These are phyloP conservation scores for Mizuhopecten yessoensis DNA, from an alignment of 1,140 invertebrate species.

Conservation along the genomic window DNA sequence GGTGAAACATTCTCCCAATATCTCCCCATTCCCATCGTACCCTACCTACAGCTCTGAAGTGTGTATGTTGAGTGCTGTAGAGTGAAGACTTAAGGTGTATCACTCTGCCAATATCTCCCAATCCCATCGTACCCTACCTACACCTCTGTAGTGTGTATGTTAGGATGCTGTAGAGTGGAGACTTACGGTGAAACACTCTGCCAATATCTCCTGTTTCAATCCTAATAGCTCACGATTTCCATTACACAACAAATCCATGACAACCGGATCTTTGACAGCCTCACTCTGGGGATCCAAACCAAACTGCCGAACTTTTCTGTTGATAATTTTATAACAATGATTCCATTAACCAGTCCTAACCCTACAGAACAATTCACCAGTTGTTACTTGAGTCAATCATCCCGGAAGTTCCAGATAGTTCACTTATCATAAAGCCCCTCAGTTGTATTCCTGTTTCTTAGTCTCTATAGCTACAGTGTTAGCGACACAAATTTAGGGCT, in stretches of 20 bases:
- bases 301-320: neutral
- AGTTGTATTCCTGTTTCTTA: neutral
- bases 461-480: neutral
- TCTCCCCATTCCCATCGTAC: too few species aligned
- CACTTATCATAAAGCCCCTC: neutral
- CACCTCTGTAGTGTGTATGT: too few species aligned
- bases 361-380: neutral
- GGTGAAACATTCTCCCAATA: too few species aligned
- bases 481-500: neutral
- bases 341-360: neutral
- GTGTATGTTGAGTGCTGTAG: too few species aligned
- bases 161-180: too few species aligned
- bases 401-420: neutral
- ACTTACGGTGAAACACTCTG: neutral
- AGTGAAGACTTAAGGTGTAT: too few species aligned
- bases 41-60: too few species aligned
- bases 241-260: neutral
- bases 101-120: too few species aligned
- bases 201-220: neutral
- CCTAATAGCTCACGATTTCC: slow-evolving; percentile 28
- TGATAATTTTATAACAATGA: neutral
- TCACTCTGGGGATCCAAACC: neutral
- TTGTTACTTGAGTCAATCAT: neutral
- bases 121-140: too few species aligned
- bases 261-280: neutral